Evolutionary conservation across 2,113 vertebrate species (phyloP), one percentile per base, ranked within the genome.

Genomic region (Geothlypis trichas): DNA sequence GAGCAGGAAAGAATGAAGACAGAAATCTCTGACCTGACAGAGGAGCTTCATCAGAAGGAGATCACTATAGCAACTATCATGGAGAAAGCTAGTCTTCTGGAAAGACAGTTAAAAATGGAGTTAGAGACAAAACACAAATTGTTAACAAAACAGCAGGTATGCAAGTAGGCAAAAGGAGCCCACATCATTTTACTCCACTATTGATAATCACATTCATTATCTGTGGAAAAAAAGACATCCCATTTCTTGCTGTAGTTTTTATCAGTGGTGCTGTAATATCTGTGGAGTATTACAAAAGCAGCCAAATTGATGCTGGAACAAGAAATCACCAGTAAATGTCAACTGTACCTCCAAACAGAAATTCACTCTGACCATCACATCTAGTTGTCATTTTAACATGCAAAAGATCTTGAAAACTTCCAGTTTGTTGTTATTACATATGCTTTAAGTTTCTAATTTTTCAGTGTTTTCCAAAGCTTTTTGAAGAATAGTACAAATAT

Each of bases 61-160:
- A 97, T 98, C 93, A 98, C 98, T 96, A 98, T 98, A 97, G 98
- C 98, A 98, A 97, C 98, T 95, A 96, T 98, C 96, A 97, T 95
- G 97, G 97, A 97, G 94, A 98, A 98, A 96, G 97, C 98, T 59
- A 90, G 97, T 91, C 95, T 97, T 89, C 97, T 98, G 96, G 97
- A 98, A 95, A 98, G 90, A 81, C 97, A 97, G 97, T 95, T 98
- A 96, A 98, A 98, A 97, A 97, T 87, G 90, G 98, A 98, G 89
- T 83, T 98, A 85, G 97, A 98, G 92, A 96, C 97, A 94, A 98
- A 97, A 95, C 97, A 98, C 82, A 98, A 97, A 93, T 96, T 97
- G 94, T 96, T 97, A 87, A 95, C 91, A 54, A 97, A 98, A 94
- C 97, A 97, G 95, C 97, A 98, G 98, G 98, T 98, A 97, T 69